Evolutionary conservation across 1,140 invertebrate species (phyloP).

Genomic region (Spodoptera litura): DNA sequence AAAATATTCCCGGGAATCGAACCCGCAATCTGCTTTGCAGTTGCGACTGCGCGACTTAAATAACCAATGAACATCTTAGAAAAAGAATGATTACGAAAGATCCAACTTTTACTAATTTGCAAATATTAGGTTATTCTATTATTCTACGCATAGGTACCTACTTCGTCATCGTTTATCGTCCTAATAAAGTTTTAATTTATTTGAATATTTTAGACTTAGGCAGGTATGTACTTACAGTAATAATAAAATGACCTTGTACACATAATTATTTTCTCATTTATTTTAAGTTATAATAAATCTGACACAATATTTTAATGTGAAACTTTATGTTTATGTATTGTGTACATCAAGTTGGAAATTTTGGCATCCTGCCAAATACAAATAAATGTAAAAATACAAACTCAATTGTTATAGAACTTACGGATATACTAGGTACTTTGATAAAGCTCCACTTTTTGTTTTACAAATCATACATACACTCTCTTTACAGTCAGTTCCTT

Average conservation of each 20-base stretch:
- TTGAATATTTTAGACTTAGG: neutral
- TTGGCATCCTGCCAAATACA: conserved; percentile 76
- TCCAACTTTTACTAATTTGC: too few species aligned
- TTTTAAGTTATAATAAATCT: conserved; percentile 81
- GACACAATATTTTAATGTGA: conserved; percentile 76
- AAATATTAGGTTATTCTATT: too few species aligned
- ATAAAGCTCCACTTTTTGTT: conserved; percentile 86
- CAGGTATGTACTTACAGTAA: neutral
- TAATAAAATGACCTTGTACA: conserved; percentile 27
- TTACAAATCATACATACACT: conserved; percentile 85
- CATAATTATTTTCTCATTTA: conserved; percentile 78
- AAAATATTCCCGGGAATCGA: too few species aligned
- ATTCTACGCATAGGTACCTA: too few species aligned
- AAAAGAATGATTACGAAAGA: too few species aligned
- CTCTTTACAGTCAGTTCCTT: conserved; percentile 81
- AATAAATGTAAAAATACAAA: conserved; percentile 86
- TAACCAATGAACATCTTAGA: neutral
- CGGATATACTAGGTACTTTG: conserved; percentile 83
- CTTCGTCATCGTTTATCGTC: too few species aligned
- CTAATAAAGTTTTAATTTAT: too few species aligned
- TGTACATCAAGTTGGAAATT: conserved; percentile 79
- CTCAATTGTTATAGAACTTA: conserved; percentile 80
- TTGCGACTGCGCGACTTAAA: too few species aligned
- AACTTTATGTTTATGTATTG: conserved; percentile 74
- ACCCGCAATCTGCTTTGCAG: too few species aligned